A percentile compares a stretch with the other conserved stretches of the same genome.
Evolutionary conservation across 2,113 vertebrate genomes (phyloP).

Genomic region (Mustelus asterias): DNA sequence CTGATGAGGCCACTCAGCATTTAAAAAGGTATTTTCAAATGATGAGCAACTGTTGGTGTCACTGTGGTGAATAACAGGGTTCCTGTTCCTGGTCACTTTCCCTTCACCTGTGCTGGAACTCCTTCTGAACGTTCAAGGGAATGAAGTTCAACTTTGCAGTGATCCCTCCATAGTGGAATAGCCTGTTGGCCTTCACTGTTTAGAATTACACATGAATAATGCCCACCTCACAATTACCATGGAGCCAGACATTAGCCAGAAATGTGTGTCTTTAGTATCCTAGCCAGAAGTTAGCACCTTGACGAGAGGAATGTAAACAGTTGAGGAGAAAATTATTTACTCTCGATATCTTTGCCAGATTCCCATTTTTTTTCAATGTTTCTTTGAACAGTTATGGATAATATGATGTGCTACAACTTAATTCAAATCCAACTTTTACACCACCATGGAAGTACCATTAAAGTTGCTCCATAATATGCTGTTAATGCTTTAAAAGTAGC

Average conservation of each 20-base stretch:
- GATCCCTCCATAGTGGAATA: no score
- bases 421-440: neutral
- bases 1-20: neutral
- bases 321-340: neutral
- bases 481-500: neutral
- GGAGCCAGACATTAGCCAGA: neutral
- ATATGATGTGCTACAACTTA: neutral
- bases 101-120: neutral
- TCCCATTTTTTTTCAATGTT: neutral
- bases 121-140: neutral
- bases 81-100: neutral
- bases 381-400: neutral
- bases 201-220: neutral
- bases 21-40: neutral
- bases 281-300: neutral
- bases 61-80: neutral
- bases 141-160: neutral
- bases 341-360: no score
- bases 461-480: neutral
- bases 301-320: neutral
- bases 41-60: neutral
- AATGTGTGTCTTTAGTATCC: neutral
- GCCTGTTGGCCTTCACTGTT: no score
- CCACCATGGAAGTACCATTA: neutral
- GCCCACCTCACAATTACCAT: neutral